These are phyloP conservation scores for Colaptes auratus DNA, from an alignment of 2,113 vertebrate genomes.

Conservation along the genomic window DNA sequence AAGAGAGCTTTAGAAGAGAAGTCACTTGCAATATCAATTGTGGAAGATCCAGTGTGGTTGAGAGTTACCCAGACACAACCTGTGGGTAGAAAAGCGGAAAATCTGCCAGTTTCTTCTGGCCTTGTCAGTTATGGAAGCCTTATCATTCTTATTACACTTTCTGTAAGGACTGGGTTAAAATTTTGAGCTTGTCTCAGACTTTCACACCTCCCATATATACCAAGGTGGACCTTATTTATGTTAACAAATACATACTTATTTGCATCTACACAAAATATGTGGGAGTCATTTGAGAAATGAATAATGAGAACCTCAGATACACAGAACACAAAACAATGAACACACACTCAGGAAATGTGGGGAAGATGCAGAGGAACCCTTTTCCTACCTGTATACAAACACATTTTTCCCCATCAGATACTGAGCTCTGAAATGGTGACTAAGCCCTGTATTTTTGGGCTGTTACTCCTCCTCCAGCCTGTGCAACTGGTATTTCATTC, in stretches of 20 bases:
- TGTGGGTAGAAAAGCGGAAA: background rate
- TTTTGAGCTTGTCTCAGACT: background rate
- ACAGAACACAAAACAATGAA: background rate
- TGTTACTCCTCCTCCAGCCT: conserved; percentile 20
- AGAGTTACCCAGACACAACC: background rate
- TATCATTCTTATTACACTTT: background rate
- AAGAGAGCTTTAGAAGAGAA: background rate
- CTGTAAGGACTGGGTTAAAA: background rate
- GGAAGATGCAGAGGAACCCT: background rate
- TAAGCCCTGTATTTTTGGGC: conserved; percentile 41
- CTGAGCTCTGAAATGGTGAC: conserved; percentile 1
- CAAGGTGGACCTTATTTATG: background rate
- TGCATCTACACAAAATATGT: background rate
- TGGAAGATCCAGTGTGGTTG: background rate
- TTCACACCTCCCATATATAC: background rate
- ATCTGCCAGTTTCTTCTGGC: background rate
- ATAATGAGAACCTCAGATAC: conserved; percentile 17
- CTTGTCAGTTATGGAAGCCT: background rate
- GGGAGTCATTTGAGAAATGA: conserved; percentile 21
- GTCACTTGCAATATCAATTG: background rate
- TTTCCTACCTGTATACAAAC: background rate
- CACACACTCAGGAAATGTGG: background rate
- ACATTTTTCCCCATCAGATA: background rate
- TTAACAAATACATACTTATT: conserved; percentile 8
- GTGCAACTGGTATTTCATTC: background rate